Evolutionary conservation across 2,797 vertebrate species (phyloP), one percentile per base, ranked within the genome.

Genomic region (Percopsis omiscomaycus): DNA sequence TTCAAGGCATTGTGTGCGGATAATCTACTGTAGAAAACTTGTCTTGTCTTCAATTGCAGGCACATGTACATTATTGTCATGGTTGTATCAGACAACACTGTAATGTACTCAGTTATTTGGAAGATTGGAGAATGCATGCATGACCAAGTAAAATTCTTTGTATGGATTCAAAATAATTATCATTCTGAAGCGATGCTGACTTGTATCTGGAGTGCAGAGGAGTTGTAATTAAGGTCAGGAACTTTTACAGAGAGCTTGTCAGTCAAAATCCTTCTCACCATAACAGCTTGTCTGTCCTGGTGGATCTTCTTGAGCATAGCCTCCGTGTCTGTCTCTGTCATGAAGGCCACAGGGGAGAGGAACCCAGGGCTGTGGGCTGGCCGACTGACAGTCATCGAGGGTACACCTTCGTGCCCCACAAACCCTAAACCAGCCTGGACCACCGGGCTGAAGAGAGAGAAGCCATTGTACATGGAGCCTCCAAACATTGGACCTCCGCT

Each of bases 291-390:
- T 77, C 89, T 89, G 12, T 92, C 90, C 56, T 90, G 88, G 37
- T 92, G 89, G 61, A 92, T 88, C 79, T 88, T 91, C 74, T 92
- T 89, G 44, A 92, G 63, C 1, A 89, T 64, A 2, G 86, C 75
- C 42, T 92, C 90, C 54, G 90, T 48, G 0, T 93, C 91, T 5
- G 84, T 61, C 27, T 92, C 91, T 85, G 89, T 81, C 82, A 92
- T 88, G 77, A 85, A 94, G 30, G 88, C 76, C 79, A 94, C 64
- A 0, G 91, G 87, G 15, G 92, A 86, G 55, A 92, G 87, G 71
- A 93, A 92, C 5, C 86, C 84, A 0, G 90, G 71, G 46, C 80
- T 86, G 1, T 64, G 78, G 1, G 82, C 51, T 1, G 77, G 64
- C 16, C 78, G 87, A 59, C 80, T 81, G 37, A 89, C 86, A 0